Evolutionary conservation across 2,113 vertebrate genomes (phyloP).

Genomic region (Columbina picui): DNA sequence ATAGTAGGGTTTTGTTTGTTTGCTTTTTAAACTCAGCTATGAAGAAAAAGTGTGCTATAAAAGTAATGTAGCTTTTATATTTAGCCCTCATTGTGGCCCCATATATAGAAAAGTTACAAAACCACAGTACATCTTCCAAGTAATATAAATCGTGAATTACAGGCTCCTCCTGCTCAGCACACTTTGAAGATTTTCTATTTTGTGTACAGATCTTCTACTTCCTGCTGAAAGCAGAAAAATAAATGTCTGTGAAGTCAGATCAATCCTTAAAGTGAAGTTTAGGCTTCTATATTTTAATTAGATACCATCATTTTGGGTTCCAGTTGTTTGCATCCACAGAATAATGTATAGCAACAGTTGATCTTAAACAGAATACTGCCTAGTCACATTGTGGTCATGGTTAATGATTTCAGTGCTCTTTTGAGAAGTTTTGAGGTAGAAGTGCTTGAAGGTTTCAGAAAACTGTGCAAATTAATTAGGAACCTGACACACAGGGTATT

Average conservation of each 20-base stretch:
- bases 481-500: not conserved
- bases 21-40: not conserved
- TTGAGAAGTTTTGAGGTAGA: not conserved
- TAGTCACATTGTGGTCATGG: not conserved
- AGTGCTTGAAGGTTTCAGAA: not conserved
- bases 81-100: not conserved
- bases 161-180: not conserved
- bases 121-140: conserved; percentile 10
- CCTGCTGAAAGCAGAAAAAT: not conserved
- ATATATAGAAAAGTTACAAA: conserved; percentile 1
- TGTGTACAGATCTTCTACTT: not conserved
- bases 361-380: not conserved
- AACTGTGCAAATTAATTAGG: not conserved
- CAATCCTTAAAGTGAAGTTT: not conserved
- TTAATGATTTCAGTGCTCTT: not conserved
- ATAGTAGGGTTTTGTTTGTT: not conserved
- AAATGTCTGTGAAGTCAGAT: not conserved
- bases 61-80: not conserved
- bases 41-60: not conserved
- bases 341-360: not conserved
- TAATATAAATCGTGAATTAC: conserved; percentile 26
- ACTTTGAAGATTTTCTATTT: conserved; percentile 21
- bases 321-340: not conserved
- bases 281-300: not conserved
- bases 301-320: not conserved